Evolutionary conservation across 1,140 invertebrate species (phyloP).

Genomic region (Thaumetopoea pityocampa): DNA sequence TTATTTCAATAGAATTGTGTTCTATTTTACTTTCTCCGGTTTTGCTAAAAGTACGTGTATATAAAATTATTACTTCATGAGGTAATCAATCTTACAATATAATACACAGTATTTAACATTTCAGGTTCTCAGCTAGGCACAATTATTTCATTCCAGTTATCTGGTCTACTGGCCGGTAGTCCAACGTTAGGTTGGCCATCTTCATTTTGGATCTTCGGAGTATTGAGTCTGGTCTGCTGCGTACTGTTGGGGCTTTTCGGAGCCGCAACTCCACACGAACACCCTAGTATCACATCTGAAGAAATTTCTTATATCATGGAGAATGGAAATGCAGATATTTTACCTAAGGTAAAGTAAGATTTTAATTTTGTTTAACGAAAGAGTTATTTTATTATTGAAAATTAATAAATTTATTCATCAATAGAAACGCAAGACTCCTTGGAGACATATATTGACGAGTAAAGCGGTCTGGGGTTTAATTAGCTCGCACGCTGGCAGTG

Average conservation of each 20-base stretch:
- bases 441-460: conserved; percentile 83
- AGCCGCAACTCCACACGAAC: conserved; percentile 72
- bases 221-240: conserved; percentile 56
- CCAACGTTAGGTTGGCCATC: conserved; percentile 69
- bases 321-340: conserved; percentile 27
- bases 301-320: conserved; percentile 77
- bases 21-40: too few relatives aligned
- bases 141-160: conserved; percentile 67
- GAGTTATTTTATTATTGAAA: background rate
- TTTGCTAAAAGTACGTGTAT: too few relatives aligned
- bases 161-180: conserved; percentile 57
- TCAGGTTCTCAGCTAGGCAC: conserved; percentile 58
- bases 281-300: conserved; percentile 76
- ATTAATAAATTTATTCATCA: conserved; percentile 3
- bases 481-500: conserved; percentile 85
- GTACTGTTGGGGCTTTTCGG: conserved; percentile 48
- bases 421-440: conserved; percentile 75
- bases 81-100: too few relatives aligned
- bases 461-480: conserved; percentile 86
- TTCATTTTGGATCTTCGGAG: conserved; percentile 78
- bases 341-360: conserved; percentile 24
- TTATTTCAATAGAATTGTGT: too few relatives aligned
- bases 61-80: too few relatives aligned
- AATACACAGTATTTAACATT: too few relatives aligned
- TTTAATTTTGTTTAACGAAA: too few relatives aligned